These are phyloP conservation scores for Lithophane leautieri DNA, from an alignment of 2,888 invertebrate genomes.

Conservation along the genomic window DNA sequence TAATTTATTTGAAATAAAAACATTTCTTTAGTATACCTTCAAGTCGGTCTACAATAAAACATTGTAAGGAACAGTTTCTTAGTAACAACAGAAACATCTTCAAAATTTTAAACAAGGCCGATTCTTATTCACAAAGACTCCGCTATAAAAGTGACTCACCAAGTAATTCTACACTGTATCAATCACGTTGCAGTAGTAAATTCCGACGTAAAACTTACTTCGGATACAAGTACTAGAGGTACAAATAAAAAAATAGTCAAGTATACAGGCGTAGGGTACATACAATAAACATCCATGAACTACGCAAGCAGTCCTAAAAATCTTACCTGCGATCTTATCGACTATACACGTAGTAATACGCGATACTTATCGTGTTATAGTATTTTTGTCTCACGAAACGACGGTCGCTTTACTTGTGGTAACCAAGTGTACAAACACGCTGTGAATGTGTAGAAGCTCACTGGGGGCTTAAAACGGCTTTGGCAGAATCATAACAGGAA, in stretches of 20 bases:
- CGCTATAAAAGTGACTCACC: slow-evolving; percentile 68
- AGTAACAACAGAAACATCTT: slow-evolving; percentile 57
- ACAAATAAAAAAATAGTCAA: slow-evolving; percentile 33
- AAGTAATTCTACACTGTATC: slow-evolving; percentile 74
- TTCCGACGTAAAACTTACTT: slow-evolving; percentile 74
- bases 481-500: too few relatives aligned
- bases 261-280: neutral
- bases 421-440: too few relatives aligned
- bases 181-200: slow-evolving; percentile 79
- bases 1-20: slow-evolving; percentile 40
- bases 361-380: neutral
- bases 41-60: slow-evolving; percentile 51
- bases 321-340: neutral
- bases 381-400: too few relatives aligned
- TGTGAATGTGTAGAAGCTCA: too few relatives aligned
- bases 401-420: too few relatives aligned
- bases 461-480: too few relatives aligned
- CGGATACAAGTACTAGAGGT: slow-evolving; percentile 62
- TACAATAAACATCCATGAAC: neutral
- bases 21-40: slow-evolving; percentile 29
- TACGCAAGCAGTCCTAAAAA: too few relatives aligned
- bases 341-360: too few relatives aligned
- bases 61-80: slow-evolving; percentile 36
- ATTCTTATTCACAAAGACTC: slow-evolving; percentile 69
- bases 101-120: slow-evolving; percentile 69